Evolutionary conservation across 2,797 vertebrate genomes (phyloP).

Genomic region (Onychomys leucogaster): DNA sequence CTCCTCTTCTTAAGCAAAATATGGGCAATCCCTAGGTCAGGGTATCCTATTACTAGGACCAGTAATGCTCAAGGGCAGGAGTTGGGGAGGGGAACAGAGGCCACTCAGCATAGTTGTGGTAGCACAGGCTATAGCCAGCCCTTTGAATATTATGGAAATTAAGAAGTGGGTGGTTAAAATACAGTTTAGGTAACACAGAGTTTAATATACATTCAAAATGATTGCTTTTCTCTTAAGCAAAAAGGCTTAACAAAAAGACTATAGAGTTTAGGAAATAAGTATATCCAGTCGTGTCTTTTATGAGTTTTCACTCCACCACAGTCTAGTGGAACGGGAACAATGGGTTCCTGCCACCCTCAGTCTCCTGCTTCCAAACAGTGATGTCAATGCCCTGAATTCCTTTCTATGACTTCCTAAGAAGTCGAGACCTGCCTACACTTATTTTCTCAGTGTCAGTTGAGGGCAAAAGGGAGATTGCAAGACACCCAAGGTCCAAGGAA

Average conservation of each 20-base stretch:
- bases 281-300: accelerated
- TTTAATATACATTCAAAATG: neutral
- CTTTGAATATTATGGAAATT: neutral
- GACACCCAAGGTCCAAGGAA: accelerated
- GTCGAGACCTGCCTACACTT: accelerated
- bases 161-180: neutral
- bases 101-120: neutral
- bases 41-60: neutral
- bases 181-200: neutral
- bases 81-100: neutral
- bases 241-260: neutral
- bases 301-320: neutral
- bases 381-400: neutral
- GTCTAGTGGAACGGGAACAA: accelerated
- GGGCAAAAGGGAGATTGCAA: neutral
- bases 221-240: neutral
- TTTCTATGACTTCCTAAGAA: neutral
- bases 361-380: neutral
- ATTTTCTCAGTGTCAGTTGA: accelerated
- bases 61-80: neutral
- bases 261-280: neutral
- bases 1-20: neutral
- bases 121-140: no score
- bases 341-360: accelerated
- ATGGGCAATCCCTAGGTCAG: neutral